phyloP scores from a whole-genome alignment of 2,113 vertebrate genomes.

The Podarcis cretensis region DNA sequence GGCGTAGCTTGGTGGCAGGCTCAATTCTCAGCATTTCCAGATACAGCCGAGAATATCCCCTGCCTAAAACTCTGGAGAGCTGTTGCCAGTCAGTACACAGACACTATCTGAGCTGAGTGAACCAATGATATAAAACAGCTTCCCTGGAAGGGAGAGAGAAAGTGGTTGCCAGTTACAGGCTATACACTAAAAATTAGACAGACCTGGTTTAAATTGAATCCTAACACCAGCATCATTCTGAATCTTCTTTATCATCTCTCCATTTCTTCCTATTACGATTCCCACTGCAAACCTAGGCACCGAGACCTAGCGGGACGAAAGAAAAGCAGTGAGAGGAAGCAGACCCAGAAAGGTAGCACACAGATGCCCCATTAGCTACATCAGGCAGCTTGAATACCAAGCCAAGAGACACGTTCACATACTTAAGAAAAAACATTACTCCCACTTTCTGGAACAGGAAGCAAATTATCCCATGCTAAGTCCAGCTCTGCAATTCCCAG shows the following conservation, averaged over 20 bases:
- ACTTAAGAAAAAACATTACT: not conserved
- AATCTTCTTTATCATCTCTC: conserved; percentile 99
- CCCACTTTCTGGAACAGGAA: not conserved
- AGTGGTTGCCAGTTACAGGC: conserved; percentile 13
- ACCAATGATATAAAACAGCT: too few relatives aligned
- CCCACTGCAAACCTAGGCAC: conserved; percentile 97
- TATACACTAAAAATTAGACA: conserved; percentile 52
- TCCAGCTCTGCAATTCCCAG: too few relatives aligned
- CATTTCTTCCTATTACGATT: conserved; percentile 97
- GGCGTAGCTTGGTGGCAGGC: too few relatives aligned
- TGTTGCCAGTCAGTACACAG: too few relatives aligned
- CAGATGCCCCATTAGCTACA: too few relatives aligned
- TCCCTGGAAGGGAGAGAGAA: not conserved
- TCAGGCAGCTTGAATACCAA: not conserved
- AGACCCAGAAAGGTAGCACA: not conserved
- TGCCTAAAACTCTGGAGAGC: too few relatives aligned
- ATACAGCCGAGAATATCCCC: too few relatives aligned
- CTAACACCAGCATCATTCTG: conserved; percentile 97
- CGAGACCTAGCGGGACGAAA: conserved; percentile 82
- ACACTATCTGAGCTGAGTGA: too few relatives aligned
- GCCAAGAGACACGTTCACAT: not conserved
- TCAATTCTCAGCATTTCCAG: too few relatives aligned
- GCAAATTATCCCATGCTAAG: not conserved
- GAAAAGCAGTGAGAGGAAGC: conserved; percentile 45
- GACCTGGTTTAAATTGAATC: conserved; percentile 99